Evolutionary conservation across 2,888 invertebrate genomes (phyloP), one percentile per base, ranked within the genome.

Genomic region (Lacanobia wlatinum): DNA sequence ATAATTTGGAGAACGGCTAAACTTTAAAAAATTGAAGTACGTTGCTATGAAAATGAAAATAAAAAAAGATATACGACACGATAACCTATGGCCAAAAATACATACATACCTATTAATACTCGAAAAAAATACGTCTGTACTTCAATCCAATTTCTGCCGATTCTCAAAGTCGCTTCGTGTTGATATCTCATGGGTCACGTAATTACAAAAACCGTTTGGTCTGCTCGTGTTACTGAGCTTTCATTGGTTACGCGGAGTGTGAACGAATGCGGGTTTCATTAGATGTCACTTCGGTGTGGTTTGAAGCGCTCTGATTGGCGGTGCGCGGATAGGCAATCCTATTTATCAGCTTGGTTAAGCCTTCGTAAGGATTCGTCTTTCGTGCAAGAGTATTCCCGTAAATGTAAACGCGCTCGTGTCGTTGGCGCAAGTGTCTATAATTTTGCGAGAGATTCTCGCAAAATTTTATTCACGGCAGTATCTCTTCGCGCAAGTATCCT

Each of bases 261-360:
- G 72, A 84, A 85, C 71, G 79, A 68, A 76, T 78, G 62, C 40
- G 64, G 81, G 67, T 70, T 73, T 73, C 76, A 85, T 83, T 79
- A 74, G 61, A 65, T 85, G 83, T 83, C 85, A 80, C 71, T 72
- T 82, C 76, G 56, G 61, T 73, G 70, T 1, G 74, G 73, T 66
- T 83, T 68, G 43, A 63, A 50, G 56, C 46, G 28, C 52, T 66
- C 68, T 77, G 85, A 84, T 85, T 84, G 80, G 70, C 63, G 73
- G 76, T 68, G 43, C 38, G 70, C 52, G 76, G 65, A 61, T 61
- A 46, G 34, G 16, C 60, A 52, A 55, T 56, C 46, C 55, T 65
- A 59, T 74, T 65, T 65, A 40, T 40, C 62, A 16, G 14, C 6
- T 61, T n/a, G 71, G 62, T 66, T 55, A 23, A 28, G 28, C 2